Evolutionary conservation across 92 coral and sea anemone species (phyloP).

Genomic region (Paramuricea clavata): DNA sequence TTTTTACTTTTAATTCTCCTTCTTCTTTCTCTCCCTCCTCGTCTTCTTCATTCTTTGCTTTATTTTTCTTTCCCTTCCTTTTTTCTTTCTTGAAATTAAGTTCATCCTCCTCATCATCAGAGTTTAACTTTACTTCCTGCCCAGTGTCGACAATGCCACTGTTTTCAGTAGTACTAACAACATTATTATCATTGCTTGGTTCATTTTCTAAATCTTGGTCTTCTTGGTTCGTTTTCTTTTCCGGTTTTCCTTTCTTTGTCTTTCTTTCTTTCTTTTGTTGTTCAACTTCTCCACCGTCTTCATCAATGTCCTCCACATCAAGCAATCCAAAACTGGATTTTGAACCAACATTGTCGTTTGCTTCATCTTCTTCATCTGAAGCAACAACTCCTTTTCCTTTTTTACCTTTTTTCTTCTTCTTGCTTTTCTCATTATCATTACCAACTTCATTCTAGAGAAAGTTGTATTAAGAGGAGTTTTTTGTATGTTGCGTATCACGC

Average conservation of each 20-base stretch:
- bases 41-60: slow-evolving; percentile 36
- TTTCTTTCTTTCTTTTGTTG: slow-evolving; percentile 75
- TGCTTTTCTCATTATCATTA: slow-evolving; percentile 66
- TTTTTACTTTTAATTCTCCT: slow-evolving; percentile 75
- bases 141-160: not conserved
- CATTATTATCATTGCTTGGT: slow-evolving; percentile 21
- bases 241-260: slow-evolving; percentile 40
- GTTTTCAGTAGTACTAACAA: not conserved
- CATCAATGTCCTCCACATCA: slow-evolving; percentile 45
- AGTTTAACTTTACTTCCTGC: slow-evolving; percentile 7
- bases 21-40: slow-evolving; percentile 51
- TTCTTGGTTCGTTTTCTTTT: slow-evolving; percentile 33
- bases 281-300: slow-evolving; percentile 77
- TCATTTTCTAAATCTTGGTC: slow-evolving; percentile 37
- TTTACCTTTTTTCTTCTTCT: slow-evolving; percentile 80
- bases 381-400: slow-evolving; percentile 82
- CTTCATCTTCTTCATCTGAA: slow-evolving; percentile 75
- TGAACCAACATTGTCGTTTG: slow-evolving; percentile 60
- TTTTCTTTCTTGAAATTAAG: slow-evolving; percentile 1
- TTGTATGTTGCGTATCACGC: no score
- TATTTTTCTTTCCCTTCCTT: slow-evolving; percentile 32
- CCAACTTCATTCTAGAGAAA: slow-evolving; percentile 32
- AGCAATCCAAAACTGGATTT: slow-evolving; percentile 58
- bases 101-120: slow-evolving; percentile 45
- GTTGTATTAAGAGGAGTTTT: no score